phyloP scores from a whole-genome alignment of 2,113 vertebrate species.

The Stegastes partitus region DNA sequence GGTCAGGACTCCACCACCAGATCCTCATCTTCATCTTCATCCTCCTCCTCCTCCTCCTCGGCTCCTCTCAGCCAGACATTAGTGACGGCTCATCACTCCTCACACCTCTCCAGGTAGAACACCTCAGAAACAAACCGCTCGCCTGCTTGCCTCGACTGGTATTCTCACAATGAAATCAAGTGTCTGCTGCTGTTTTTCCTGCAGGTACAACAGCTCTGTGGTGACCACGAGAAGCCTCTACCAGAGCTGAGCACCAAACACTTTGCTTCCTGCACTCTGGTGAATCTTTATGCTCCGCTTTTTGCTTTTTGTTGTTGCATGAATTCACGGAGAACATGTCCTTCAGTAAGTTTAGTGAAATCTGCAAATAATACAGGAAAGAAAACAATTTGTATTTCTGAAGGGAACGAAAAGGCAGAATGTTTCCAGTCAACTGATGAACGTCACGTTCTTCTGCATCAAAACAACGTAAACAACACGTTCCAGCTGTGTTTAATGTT shows the following conservation, averaged over 20 bases:
- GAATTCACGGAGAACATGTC: too few species aligned
- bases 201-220: slow-evolving; percentile 67
- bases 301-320: too few species aligned
- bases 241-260: neutral
- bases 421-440: too few species aligned
- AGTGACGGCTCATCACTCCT: slow-evolving; percentile 35
- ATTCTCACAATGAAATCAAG: neutral
- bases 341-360: too few species aligned
- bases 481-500: too few species aligned
- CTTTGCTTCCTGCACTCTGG: too few species aligned
- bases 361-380: too few species aligned
- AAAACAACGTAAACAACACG: too few species aligned
- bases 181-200: neutral
- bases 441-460: too few species aligned
- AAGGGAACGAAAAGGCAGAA: too few species aligned
- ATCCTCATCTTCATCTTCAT: slow-evolving; percentile 1
- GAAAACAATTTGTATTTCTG: too few species aligned
- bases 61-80: slow-evolving; percentile 18
- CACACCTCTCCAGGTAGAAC: slow-evolving; percentile 65
- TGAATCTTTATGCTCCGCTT: too few species aligned
- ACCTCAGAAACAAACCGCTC: neutral
- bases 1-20: slow-evolving; percentile 46
- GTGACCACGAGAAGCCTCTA: slow-evolving; percentile 49
- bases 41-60: neutral
- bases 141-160: accelerated